These are phyloP conservation scores for Meles meles DNA, from an alignment of 2,113 vertebrate species.

Conservation along the genomic window DNA sequence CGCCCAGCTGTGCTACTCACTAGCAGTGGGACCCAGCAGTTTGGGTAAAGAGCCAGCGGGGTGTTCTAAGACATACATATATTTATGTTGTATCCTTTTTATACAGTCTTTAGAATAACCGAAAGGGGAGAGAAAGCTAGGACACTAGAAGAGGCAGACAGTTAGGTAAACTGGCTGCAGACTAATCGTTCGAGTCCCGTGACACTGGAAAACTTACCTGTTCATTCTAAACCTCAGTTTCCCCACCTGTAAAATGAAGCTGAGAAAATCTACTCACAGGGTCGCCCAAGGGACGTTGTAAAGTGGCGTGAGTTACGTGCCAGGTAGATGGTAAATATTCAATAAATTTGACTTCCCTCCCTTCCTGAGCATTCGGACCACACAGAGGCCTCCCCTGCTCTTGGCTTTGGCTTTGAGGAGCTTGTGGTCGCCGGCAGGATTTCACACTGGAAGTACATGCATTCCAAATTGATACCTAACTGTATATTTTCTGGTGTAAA, in stretches of 20 bases:
- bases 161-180: neutral
- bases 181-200: neutral
- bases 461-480: constrained; percentile 58
- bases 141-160: neutral
- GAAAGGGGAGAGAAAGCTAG: neutral
- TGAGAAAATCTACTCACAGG: neutral
- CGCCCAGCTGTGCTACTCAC: neutral
- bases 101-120: neutral
- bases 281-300: neutral
- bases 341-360: neutral
- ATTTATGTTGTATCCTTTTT: neutral
- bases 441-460: constrained; percentile 53
- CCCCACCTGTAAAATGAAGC: neutral
- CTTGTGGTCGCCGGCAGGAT: constrained; percentile 59
- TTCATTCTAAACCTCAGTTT: neutral
- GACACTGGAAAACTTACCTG: neutral
- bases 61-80: neutral
- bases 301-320: neutral
- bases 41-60: neutral
- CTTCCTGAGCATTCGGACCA: constrained; percentile 48
- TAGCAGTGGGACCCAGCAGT: neutral
- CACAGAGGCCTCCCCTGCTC: constrained; percentile 43
- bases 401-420: constrained; percentile 38
- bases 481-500: constrained; percentile 63
- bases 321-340: neutral